phyloP scores from a whole-genome alignment of 2,797 vertebrate species.

The Denticeps clupeoides region DNA sequence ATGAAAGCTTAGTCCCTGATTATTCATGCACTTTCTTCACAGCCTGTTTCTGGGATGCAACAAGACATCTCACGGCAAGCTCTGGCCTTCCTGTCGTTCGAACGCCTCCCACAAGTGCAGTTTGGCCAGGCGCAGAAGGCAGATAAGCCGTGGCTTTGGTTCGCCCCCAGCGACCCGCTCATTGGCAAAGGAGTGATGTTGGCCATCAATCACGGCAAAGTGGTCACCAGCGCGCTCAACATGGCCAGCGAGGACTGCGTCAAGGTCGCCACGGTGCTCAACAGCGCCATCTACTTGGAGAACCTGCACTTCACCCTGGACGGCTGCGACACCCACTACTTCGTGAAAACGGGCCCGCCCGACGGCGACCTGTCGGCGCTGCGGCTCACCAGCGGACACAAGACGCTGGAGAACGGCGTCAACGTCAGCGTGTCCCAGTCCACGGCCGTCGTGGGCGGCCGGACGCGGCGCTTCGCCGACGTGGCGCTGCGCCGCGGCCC shows the following conservation, averaged over 20 bases:
- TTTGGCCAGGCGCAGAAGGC: conserved; percentile 64
- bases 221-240: conserved; percentile 87
- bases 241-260: conserved; percentile 96
- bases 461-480: conserved; percentile 93
- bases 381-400: conserved; percentile 85
- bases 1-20: too few species aligned
- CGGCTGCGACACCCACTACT: conserved; percentile 91
- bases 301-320: conserved; percentile 92
- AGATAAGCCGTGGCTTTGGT: conserved; percentile 93
- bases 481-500: conserved; percentile 85
- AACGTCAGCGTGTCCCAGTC: conserved; percentile 95
- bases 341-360: conserved; percentile 87
- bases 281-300: conserved; percentile 92
- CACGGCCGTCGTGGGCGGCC: conserved; percentile 86
- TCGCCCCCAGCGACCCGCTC: conserved; percentile 83
- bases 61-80: conserved; percentile 90
- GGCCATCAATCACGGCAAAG: conserved; percentile 85
- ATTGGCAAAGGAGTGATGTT: conserved; percentile 95
- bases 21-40: conserved; percentile 45
- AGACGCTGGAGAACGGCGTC: conserved; percentile 89
- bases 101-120: conserved; percentile 85
- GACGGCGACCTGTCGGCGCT: conserved; percentile 86
- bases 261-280: conserved; percentile 92
- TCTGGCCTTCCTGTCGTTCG: conserved; percentile 85
- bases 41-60: conserved; percentile 95